A percentile compares a stretch with the other conserved stretches of the same genome.
Evolutionary conservation across 2,113 vertebrate genomes (phyloP).

Genomic region (Hippolais icterina): DNA sequence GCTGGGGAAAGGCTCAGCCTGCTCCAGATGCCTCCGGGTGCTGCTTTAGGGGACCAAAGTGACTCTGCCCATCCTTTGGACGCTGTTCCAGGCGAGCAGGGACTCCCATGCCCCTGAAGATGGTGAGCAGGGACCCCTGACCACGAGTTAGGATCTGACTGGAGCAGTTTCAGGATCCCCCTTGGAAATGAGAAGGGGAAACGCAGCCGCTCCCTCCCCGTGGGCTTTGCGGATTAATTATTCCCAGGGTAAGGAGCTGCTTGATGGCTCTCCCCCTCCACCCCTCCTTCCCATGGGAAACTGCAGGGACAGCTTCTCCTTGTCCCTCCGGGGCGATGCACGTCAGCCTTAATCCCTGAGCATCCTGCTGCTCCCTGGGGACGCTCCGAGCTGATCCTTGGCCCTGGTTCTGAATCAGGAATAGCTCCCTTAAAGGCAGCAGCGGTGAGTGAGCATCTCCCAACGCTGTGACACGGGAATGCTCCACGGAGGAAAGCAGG

Average conservation of each 20-base stretch:
- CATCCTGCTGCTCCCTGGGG: neutral
- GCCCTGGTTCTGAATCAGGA: neutral
- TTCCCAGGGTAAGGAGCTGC: neutral
- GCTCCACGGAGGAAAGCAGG: neutral
- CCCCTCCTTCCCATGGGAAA: slow-evolving; percentile 9
- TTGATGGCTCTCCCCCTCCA: neutral
- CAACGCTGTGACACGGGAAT: rapidly evolving
- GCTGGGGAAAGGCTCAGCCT: neutral
- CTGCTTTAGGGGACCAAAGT: neutral
- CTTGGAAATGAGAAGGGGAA: neutral
- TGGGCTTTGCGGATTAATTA: slow-evolving; percentile 13
- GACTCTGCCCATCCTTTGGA: neutral
- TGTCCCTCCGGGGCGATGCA: neutral
- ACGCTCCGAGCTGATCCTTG: neutral
- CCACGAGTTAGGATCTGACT: neutral
- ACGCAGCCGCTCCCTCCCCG: rapidly evolving
- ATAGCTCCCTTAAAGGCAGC: neutral
- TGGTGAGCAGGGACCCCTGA: neutral
- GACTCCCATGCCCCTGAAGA: neutral
- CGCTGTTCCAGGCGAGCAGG: rapidly evolving
- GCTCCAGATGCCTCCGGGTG: rapidly evolving
- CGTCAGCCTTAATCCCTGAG: neutral
- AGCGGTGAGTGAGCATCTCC: neutral
- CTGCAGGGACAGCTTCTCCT: neutral
- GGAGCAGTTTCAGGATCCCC: neutral